A percentile compares a stretch with the other conserved stretches of the same genome.
phyloP scores from a whole-genome alignment of 2,113 vertebrate species.

The Chaenogobius annularis region DNA sequence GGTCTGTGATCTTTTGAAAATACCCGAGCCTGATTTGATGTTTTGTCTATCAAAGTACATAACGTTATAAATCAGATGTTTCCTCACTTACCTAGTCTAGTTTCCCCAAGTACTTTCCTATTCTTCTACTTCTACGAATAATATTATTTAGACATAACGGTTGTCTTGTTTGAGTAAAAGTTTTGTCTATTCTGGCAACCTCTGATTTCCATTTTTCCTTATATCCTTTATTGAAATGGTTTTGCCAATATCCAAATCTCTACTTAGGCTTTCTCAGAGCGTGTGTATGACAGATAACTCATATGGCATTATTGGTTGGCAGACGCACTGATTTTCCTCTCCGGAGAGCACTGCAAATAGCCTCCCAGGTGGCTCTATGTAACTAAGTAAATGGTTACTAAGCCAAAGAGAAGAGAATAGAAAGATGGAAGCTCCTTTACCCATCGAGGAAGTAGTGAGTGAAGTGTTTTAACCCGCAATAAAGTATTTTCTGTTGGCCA shows the following conservation, averaged over 20 bases:
- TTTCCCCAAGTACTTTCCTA: no score
- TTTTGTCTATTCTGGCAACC: no score
- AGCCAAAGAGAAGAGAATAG: conserved; percentile 48
- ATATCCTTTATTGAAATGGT: conserved; percentile 2
- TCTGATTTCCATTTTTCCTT: background rate
- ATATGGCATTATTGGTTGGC: conserved; percentile 52
- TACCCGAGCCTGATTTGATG: no score
- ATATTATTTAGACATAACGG: no score
- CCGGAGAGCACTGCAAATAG: conserved; percentile 60
- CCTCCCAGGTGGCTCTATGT: conserved; percentile 62
- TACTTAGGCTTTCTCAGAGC: conserved; percentile 17
- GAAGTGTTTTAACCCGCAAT: conserved; percentile 37
- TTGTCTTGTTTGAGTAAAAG: no score
- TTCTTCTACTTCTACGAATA: no score
- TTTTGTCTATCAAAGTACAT: no score
- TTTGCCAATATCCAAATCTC: conserved; percentile 12
- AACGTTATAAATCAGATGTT: no score
- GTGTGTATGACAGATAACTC: conserved; percentile 48
- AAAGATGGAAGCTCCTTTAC: conserved; percentile 45
- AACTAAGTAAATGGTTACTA: conserved; percentile 69
- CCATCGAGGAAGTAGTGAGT: conserved; percentile 35
- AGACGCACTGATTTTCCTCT: conserved; percentile 51
- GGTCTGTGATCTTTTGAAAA: no score
- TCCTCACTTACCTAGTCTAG: no score
- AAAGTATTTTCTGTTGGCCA: conserved; percentile 48